These are phyloP conservation scores for Lepidocyrtinus sp. DNA, from an alignment of 2,888 invertebrate genomes.

Conservation along the genomic window DNA sequence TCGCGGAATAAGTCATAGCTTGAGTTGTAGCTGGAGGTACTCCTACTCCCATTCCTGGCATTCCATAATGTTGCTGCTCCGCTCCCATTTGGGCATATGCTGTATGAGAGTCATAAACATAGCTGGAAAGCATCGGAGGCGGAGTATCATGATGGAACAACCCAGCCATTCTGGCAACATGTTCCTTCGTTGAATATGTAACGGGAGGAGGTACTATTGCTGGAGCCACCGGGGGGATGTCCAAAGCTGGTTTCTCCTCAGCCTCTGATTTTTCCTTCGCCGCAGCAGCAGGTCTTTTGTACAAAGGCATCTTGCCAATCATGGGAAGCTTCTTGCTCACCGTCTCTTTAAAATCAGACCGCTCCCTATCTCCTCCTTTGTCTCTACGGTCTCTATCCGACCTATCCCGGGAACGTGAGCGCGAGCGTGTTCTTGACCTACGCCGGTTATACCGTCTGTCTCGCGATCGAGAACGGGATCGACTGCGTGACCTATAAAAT, in stretches of 20 bases:
- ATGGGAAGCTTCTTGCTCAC: slow-evolving; percentile 68
- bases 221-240: not conserved
- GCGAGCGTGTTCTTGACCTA: slow-evolving; percentile 65
- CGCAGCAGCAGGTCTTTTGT: slow-evolving; percentile 65
- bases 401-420: slow-evolving; percentile 63
- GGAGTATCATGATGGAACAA: too few relatives aligned
- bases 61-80: too few relatives aligned
- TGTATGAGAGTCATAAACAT: too few relatives aligned
- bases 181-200: not conserved
- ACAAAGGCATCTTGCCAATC: slow-evolving; percentile 70
- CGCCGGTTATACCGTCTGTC: slow-evolving; percentile 54
- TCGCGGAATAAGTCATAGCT: too few relatives aligned
- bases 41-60: too few relatives aligned
- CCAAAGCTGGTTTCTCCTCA: not conserved
- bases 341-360: slow-evolving; percentile 62
- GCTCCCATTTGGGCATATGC: too few relatives aligned
- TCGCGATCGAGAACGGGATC: slow-evolving; percentile 57
- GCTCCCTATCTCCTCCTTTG: slow-evolving; percentile 50
- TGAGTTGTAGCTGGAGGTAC: too few relatives aligned
- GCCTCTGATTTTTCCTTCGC: slow-evolving; percentile 33
- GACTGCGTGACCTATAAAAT: slow-evolving; percentile 42
- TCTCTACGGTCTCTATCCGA: slow-evolving; percentile 60
- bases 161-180: too few relatives aligned
- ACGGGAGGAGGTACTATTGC: not conserved
- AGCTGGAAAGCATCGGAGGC: too few relatives aligned